Evolutionary conservation across 2,797 vertebrate genomes (phyloP), one percentile per base, ranked within the genome.

Genomic region (Eupleurogrammus muticus): DNA sequence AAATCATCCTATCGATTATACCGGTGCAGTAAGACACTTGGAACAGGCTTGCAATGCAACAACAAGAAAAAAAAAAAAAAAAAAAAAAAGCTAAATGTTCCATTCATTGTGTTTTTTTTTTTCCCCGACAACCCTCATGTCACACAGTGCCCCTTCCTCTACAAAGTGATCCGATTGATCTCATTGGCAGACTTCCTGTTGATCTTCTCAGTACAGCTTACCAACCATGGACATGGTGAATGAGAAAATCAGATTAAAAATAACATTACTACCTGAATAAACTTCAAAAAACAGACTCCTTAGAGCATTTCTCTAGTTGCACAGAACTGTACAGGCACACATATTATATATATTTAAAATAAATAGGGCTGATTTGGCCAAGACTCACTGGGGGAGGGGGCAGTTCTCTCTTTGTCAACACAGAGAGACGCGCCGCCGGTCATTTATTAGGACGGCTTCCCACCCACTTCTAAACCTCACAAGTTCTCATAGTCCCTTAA

Each of bases 241-340:
- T 80, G 81, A 83, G 72, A 86, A 91, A 91, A 84, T 78, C 16
- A 6, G 73, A 84, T 83, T 82, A 80, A 78, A 88, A 89, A 87
- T 80, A 83, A 92, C 83, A 82, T 87, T 83, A 93, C 87, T 90
- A 94, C 84, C 86, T 90, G 88, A 87, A 91, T 87, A 80, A 89
- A 92, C 81, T 90, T 92, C 82, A 91, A 91, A 90, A 92, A 89
- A 83, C 84, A 69, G 56, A 92, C 89, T 92, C 89, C 66, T 83
- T 84, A 74, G 85, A 93, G 90, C 77, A 72, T 76, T 85, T 89
- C 85, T 94, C 88, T 90, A 92, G 75, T 87, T 85, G 90, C 93
- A 93, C 90, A 90, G 83, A 88, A 93, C 93, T 94, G 92, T 95
- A 95, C 94, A 95, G 92, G 91, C 91, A 94, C 93, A 94, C 84